A percentile compares a stretch with the other conserved stretches of the same genome.
Evolutionary conservation across 2,888 invertebrate genomes (phyloP).

Genomic region (Schrankia costaestrigalis): DNA sequence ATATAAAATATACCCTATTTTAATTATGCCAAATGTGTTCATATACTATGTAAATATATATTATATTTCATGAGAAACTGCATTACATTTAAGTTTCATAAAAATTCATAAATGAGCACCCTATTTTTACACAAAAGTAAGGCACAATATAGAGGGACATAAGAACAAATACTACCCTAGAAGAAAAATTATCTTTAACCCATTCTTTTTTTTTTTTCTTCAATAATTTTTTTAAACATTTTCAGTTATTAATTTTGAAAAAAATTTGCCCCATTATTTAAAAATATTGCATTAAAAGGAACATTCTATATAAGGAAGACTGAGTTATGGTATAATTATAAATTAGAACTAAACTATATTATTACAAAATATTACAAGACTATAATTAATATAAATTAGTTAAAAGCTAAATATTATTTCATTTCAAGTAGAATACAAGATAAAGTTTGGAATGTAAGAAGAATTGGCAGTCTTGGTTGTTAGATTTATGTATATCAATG

Average conservation of each 20-base stretch:
- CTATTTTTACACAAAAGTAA: constrained; percentile 38
- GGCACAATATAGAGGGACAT: constrained; percentile 35
- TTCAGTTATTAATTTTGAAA: no score
- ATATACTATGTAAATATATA: constrained; percentile 12
- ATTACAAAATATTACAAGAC: constrained; percentile 38
- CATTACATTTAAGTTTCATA: constrained; percentile 12
- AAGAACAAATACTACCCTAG: no score
- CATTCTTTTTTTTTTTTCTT: no score
- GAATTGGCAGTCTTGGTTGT: constrained; percentile 44
- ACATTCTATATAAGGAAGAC: constrained; percentile 27
- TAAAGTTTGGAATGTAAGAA: constrained; percentile 55
- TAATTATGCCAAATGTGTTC: no score
- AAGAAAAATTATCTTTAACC: no score
- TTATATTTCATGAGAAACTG: constrained; percentile 21
- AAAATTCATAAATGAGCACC: constrained; percentile 45
- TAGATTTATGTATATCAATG: constrained; percentile 21
- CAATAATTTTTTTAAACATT: no score
- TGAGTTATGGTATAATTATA: constrained; percentile 30
- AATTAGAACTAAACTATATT: constrained; percentile 18
- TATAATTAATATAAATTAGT: constrained; percentile 52
- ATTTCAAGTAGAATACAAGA: background rate
- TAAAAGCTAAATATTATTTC: constrained; percentile 14
- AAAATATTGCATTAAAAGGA: no score
- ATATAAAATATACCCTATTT: no score
- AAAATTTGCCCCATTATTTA: no score